These are phyloP conservation scores for Brachymystax lenok DNA, from an alignment of 2,797 vertebrate genomes.

Conservation along the genomic window DNA sequence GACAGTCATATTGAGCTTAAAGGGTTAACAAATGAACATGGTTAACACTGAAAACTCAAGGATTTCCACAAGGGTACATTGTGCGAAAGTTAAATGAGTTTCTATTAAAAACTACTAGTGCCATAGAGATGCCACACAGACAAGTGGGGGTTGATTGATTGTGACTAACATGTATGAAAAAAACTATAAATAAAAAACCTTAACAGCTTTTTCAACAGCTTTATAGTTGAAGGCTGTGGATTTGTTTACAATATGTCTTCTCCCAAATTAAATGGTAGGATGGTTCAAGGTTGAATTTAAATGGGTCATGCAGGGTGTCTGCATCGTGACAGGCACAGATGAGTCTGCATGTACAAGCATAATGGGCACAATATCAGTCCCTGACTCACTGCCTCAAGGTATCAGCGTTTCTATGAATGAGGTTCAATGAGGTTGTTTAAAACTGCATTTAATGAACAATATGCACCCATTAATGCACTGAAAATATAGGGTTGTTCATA, in stretches of 20 bases:
- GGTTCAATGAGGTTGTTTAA: no score
- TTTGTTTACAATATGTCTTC: neutral
- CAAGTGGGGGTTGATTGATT: neutral
- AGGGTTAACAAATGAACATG: no score
- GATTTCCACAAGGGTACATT: neutral
- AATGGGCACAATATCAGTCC: neutral
- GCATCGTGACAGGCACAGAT: neutral
- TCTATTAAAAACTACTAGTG: no score
- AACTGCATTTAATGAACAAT: no score
- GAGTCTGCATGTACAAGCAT: neutral
- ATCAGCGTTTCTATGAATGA: neutral
- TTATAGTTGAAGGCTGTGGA: neutral
- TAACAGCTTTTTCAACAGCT: no score
- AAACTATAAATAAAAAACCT: no score
- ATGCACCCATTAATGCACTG: no score
- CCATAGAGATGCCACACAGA: neutral
- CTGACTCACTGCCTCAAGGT: neutral
- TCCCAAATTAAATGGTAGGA: no score
- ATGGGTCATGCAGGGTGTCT: neutral
- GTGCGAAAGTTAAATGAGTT: neutral
- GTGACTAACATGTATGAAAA: neutral
- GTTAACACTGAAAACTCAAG: constrained; percentile 5
- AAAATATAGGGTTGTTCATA: neutral
- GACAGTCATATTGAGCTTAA: no score
- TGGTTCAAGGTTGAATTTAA: no score